Base-by-base conservation (phyloP, 2,113 vertebrate species). In the Leptosomus discolor region DNA sequence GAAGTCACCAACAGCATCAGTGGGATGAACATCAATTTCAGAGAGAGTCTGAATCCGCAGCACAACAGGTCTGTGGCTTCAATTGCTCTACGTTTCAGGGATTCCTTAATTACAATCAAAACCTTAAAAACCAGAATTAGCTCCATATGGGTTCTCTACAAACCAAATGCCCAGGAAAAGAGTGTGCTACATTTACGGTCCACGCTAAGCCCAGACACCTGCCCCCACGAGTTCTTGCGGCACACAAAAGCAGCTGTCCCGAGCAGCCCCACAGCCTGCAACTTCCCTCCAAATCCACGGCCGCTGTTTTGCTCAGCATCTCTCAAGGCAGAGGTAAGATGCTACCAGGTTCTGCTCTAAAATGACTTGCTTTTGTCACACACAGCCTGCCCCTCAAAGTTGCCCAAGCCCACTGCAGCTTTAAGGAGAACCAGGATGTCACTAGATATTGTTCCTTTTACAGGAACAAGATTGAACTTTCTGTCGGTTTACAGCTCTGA, bases 391-490 rank as follows among this genome's bases (percentile, higher is more conserved):
- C 50, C 60, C 60, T 34, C 50, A 6, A 12, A 82, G 37, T 19
- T 36, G 23, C 0, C 63, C 7, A 3, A 88, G 67, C 19, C 51
- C 57, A 14, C 2, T 11, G 20, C 23, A 51, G 65, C 78, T 30
- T 61, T 56, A 46, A 51, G 60, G 30, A 67, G 23, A 21, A 54
- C 4, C 5, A 11, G 68, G 30, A 65, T 43, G 63, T 37, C 75
- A 15, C 1, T 4, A 23, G 61, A 32, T 3, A 1, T 0, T 11
- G 45, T 6, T 83, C 12, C 34, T 80, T 56, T 67, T 1, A 2
- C 0, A 36, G 51, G 61, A 90, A 54, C 7, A 12, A 32, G 27
- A 26, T 2, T 24, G 50, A 45, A 1, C 30, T 30, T 46, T 41
- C 30, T 30, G 4, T 5, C 41, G 85, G n/a, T 24, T 85, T 5